Percentiles rank a stretch among this genome's conserved stretches.
These are phyloP conservation scores for Kradibia gibbosae DNA, from an alignment of 1,140 invertebrate genomes.

Conservation along the genomic window DNA sequence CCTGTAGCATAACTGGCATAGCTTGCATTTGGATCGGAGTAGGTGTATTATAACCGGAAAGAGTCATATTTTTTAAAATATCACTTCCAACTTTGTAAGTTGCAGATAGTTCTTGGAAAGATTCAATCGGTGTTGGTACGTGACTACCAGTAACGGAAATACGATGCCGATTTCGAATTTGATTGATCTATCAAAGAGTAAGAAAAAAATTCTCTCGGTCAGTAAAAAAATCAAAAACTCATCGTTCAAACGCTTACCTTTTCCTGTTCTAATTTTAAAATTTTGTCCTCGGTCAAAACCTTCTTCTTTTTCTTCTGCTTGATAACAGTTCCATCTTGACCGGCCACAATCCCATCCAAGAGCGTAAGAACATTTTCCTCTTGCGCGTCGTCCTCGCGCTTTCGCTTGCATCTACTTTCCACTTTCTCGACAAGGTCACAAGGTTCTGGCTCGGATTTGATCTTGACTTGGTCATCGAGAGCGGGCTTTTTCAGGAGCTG, in stretches of 20 bases:
- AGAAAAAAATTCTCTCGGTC: conserved; percentile 16
- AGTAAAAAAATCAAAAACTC: neutral
- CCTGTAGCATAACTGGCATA: conserved; percentile 88
- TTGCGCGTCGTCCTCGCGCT: conserved; percentile 53
- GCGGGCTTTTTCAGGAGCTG: conserved; percentile 52
- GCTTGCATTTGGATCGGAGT: conserved; percentile 97
- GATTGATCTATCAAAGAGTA: conserved; percentile 77
- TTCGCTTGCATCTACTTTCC: conserved; percentile 50
- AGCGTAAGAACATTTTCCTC: conserved; percentile 57
- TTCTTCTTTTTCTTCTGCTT: conserved; percentile 64
- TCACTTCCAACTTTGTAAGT: conserved; percentile 75
- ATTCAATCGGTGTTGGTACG: conserved; percentile 81
- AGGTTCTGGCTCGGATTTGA: conserved; percentile 47
- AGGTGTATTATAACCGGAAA: conserved; percentile 84
- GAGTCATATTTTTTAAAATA: conserved; percentile 82
- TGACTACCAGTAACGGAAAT: conserved; percentile 86
- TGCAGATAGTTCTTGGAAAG: conserved; percentile 79
- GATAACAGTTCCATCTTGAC: conserved; percentile 55
- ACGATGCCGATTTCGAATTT: conserved; percentile 81
- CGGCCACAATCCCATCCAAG: conserved; percentile 55
- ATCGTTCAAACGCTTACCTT: conserved; percentile 64
- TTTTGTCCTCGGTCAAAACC: conserved; percentile 67
- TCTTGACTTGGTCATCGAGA: conserved; percentile 39
- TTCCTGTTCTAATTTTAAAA: conserved; percentile 70
- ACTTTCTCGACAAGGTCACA: neutral